A percentile compares a stretch with the other conserved stretches of the same genome.
phyloP scores from a whole-genome alignment of 2,888 invertebrate species.

The Drosophila borealis region DNA sequence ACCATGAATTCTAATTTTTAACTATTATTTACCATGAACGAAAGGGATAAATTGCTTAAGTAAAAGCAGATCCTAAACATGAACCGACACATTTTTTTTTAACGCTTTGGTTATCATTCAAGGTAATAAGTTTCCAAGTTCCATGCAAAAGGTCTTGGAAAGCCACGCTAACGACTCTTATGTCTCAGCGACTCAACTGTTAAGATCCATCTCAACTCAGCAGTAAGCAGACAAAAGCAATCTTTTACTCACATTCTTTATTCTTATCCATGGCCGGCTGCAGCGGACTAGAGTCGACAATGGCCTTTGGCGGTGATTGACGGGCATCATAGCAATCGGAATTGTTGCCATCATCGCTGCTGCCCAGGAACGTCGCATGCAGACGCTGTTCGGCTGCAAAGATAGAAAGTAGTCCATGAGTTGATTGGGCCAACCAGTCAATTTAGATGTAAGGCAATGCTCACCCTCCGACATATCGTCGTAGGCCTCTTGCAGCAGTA shows the following conservation, averaged over 20 bases:
- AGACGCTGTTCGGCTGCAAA: slow-evolving; percentile 83
- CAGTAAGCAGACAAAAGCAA: background rate
- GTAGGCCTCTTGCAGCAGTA: slow-evolving; percentile 83
- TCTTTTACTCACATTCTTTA: slow-evolving; percentile 96
- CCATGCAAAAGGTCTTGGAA: too few species aligned
- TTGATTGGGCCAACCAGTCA: background rate
- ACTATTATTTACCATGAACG: too few species aligned
- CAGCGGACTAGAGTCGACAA: slow-evolving; percentile 97
- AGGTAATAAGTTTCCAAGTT: too few species aligned
- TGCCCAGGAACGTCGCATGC: slow-evolving; percentile 83
- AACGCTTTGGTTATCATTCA: too few species aligned
- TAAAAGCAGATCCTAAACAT: too few species aligned
- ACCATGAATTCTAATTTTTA: too few species aligned
- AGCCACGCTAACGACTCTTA: too few species aligned
- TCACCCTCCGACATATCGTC: slow-evolving; percentile 85
- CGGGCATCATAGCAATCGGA: slow-evolving; percentile 84
- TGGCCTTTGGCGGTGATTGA: slow-evolving; percentile 94
- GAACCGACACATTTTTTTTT: too few species aligned
- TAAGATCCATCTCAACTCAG: background rate
- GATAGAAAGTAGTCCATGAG: background rate
- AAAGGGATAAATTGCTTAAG: too few species aligned
- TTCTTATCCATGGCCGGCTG: slow-evolving; percentile 97
- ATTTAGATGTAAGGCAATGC: background rate
- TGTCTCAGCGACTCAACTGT: too few species aligned
- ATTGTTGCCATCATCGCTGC: slow-evolving; percentile 84